A percentile compares a stretch with the other conserved stretches of the same genome.
phyloP scores from a whole-genome alignment of 2,888 invertebrate species.

The Scaptomyza reducta region DNA sequence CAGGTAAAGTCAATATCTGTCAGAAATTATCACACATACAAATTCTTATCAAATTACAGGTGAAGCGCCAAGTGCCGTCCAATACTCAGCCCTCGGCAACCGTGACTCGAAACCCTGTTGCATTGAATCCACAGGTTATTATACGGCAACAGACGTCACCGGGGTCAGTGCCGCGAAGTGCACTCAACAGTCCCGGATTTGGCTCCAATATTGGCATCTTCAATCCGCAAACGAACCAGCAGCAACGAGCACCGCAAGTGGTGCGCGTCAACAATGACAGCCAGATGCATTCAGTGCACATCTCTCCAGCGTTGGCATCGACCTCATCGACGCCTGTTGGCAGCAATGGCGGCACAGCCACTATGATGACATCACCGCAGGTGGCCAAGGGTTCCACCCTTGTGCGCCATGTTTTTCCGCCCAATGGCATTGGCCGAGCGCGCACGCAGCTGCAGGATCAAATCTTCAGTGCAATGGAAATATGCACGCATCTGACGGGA shows the following conservation, averaged over 20 bases:
- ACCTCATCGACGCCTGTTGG: constrained; percentile 21
- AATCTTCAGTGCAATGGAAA: constrained; percentile 83
- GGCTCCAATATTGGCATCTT: constrained; percentile 67
- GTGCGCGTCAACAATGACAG: constrained; percentile 63
- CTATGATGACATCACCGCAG: constrained; percentile 31
- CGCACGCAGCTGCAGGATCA: constrained; percentile 82
- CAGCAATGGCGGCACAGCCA: constrained; percentile 43
- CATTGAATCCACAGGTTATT: constrained; percentile 46
- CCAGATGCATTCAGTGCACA: constrained; percentile 42
- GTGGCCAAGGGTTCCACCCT: constrained; percentile 48
- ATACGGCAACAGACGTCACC: constrained; percentile 45
- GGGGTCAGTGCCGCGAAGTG: constrained; percentile 21
- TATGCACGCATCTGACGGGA: constrained; percentile 83
- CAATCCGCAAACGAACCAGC: constrained; percentile 62
- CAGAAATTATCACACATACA: neutral
- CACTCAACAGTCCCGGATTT: constrained; percentile 36
- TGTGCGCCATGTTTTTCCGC: constrained; percentile 78
- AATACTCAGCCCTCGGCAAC: constrained; percentile 29
- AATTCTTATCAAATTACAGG: constrained; percentile 37
- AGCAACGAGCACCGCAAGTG: constrained; percentile 67
- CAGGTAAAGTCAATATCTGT: constrained; percentile 56
- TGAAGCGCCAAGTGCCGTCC: constrained; percentile 81
- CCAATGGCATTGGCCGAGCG: constrained; percentile 80
- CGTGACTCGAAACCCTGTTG: constrained; percentile 26
- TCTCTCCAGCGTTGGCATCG: constrained; percentile 21